Percentiles rank a stretch among this genome's conserved stretches.
These are phyloP conservation scores for Oconnorella tubifera DNA, from an alignment of 2,888 invertebrate species.

Conservation along the genomic window DNA sequence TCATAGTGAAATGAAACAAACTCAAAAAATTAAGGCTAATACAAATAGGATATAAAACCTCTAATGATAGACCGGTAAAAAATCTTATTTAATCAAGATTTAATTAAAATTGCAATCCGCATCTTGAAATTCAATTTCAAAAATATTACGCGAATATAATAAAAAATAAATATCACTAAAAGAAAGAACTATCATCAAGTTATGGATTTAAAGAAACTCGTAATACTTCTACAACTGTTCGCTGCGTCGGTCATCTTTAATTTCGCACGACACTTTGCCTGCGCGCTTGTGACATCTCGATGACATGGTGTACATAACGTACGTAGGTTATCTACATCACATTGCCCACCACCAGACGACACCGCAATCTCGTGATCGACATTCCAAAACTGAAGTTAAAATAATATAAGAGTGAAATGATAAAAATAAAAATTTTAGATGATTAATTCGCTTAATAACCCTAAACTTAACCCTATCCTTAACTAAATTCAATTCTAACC, in stretches of 20 bases:
- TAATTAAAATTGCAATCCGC: too few relatives aligned
- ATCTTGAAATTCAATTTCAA: too few relatives aligned
- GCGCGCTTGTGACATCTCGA: constrained; percentile 44
- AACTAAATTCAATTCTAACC: not conserved
- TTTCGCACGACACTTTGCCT: constrained; percentile 42
- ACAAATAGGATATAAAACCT: too few relatives aligned
- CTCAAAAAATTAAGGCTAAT: too few relatives aligned
- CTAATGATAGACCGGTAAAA: too few relatives aligned
- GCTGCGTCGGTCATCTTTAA: constrained; percentile 38
- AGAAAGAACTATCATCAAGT: too few relatives aligned
- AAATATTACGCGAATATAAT: too few relatives aligned
- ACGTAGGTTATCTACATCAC: constrained; percentile 52
- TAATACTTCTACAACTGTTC: constrained; percentile 41
- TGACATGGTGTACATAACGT: constrained; percentile 50
- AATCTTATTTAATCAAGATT: too few relatives aligned
- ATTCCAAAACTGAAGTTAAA: constrained; percentile 51
- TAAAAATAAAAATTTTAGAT: too few relatives aligned
- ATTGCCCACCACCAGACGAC: constrained; percentile 50
- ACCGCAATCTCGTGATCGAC: constrained; percentile 51
- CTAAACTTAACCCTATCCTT: not conserved
- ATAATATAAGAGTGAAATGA: constrained; percentile 11
- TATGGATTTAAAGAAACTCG: constrained; percentile 45
- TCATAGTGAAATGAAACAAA: too few relatives aligned
- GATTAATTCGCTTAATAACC: too few relatives aligned
- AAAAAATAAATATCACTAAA: too few relatives aligned